Evolutionary conservation across 2,888 invertebrate genomes (phyloP).

Genomic region (Phragmatobia fuliginosa): DNA sequence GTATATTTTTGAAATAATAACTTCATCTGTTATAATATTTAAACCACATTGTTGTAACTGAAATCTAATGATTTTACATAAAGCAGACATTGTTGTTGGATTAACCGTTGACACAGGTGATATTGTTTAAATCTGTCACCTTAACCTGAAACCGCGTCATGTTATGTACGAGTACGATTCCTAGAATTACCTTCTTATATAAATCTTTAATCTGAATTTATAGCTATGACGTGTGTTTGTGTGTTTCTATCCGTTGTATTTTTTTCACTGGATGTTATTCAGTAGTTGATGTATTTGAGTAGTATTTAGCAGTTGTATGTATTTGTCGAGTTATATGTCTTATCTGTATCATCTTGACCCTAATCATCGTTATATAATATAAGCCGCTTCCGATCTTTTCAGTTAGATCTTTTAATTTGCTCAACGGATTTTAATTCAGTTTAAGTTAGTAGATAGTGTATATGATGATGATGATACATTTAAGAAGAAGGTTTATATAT

Average conservation of each 20-base stretch:
- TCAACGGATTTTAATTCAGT: no score
- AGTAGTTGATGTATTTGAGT: background rate
- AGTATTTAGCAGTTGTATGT: background rate
- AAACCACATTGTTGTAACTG: conserved; percentile 12
- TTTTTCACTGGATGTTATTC: background rate
- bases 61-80: conserved; percentile 30
- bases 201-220: background rate
- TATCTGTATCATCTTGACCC: background rate
- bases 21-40: background rate
- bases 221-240: background rate
- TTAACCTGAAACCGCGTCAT: conserved; percentile 42
- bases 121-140: conserved; percentile 37
- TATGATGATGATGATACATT: no score
- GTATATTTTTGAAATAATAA: background rate
- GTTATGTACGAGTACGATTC: no score
- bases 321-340: background rate
- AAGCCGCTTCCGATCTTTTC: no score
- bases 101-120: conserved; percentile 46
- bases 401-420: no score
- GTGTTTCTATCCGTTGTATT: background rate
- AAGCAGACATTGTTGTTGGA: conserved; percentile 29
- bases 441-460: no score
- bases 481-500: no score
- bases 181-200: no score
- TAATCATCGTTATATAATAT: background rate